Evolutionary conservation across 2,888 invertebrate species (phyloP), one percentile per base, ranked within the genome.

Genomic region (Cosmorhoe ocellata): DNA sequence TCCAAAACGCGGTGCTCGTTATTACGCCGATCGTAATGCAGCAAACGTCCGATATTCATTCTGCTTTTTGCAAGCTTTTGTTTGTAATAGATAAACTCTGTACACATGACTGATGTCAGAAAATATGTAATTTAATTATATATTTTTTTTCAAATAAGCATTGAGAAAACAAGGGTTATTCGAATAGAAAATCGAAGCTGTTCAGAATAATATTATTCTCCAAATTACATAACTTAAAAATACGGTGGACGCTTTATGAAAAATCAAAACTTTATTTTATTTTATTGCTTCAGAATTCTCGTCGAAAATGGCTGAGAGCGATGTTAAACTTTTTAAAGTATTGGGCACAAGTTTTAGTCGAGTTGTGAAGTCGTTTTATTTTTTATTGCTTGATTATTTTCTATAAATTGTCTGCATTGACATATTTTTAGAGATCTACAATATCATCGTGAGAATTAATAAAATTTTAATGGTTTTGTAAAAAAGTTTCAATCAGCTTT

Each of bases 251-350:
- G 26, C 10, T 22, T 31, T 18, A 10, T 7, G 1, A n/a, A 7
- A 27, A 33, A n/a, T 5, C 0, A 32, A 12, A 33, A 6, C 26
- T 74, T 75, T 70, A 71, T 80, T 79, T 80, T 66, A 70, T 79
- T 81, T 79, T 77, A 75, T 74, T 74, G 65, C 72, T 62, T 53
- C 46, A 59, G 50, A 64, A 58, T 58, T 61, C 54, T 59, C 39
- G 33, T 53, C 42, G 11, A 59, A 56, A 56, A 51, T 45, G 52
- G 42, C 42, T 42, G 28, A 42, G 48, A 58, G 33, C 53, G 51
- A 42, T 51, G 52, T 51, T 34, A 55, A 59, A 44, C 43, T 30
- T 54, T 55, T 58, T 37, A 56, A 48, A 56, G 45, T 56, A 51
- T 56, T 50, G 38, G 14, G 54, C 51, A 58, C 45, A 43, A 52